phyloP scores from a whole-genome alignment of 2,797 vertebrate species.

The Peromyscus nudipes region DNA sequence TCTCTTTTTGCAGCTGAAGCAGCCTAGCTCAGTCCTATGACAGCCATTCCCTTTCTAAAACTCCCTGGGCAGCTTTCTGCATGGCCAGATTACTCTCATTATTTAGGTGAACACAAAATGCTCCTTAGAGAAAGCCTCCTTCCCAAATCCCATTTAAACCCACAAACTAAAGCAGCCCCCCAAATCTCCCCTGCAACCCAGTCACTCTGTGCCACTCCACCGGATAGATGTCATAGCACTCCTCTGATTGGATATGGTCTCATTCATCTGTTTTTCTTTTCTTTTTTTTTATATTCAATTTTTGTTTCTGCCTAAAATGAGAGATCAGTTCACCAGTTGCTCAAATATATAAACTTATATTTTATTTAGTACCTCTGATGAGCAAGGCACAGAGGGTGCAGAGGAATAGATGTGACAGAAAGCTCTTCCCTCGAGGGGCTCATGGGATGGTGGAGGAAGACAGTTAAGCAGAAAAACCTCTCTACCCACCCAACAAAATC shows the following conservation, averaged over 20 bases:
- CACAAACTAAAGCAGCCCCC: not conserved
- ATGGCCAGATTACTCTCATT: not conserved
- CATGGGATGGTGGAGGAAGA: rapidly evolving
- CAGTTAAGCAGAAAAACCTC: not conserved
- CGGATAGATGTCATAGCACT: not conserved
- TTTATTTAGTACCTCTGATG: not conserved
- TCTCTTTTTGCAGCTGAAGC: not conserved
- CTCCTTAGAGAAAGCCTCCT: not conserved
- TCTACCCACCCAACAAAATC: not conserved
- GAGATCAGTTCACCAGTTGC: not conserved
- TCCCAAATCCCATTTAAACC: not conserved
- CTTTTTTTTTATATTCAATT: not conserved
- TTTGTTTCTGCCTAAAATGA: not conserved
- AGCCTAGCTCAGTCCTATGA: not conserved
- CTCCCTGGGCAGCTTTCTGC: not conserved
- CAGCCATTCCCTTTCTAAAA: not conserved
- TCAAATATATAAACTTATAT: not conserved
- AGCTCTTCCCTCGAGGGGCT: not conserved
- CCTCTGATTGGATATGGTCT: not conserved
- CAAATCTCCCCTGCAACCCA: not conserved
- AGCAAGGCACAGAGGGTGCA: not conserved
- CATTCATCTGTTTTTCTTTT: not conserved
- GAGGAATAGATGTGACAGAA: not conserved
- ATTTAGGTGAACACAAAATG: not conserved
- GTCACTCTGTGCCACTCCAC: no score